Percentiles rank a stretch among this genome's conserved stretches.
Conservation (phyloP, 2,888 invertebrate species). For the Smittia sp. region DNA sequence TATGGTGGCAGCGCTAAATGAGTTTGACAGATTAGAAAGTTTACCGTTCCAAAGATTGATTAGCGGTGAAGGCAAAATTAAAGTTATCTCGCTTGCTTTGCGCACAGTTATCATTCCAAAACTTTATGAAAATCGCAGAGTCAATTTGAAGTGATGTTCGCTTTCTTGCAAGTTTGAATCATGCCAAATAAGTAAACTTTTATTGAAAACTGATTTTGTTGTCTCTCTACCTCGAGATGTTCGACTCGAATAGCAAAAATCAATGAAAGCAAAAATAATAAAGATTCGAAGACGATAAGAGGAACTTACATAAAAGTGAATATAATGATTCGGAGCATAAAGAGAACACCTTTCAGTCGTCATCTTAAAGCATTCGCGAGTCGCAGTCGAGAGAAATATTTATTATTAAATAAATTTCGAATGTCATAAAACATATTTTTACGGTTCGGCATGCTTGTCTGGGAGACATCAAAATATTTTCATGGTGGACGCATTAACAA, state of each 20-base stretch:
- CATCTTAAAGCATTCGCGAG: not conserved
- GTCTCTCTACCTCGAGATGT: not conserved
- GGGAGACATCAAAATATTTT: constrained; percentile 41
- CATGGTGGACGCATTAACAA: constrained; percentile 41
- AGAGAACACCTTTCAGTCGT: constrained; percentile 39
- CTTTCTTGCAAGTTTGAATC: too few species aligned
- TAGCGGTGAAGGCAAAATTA: constrained; percentile 30
- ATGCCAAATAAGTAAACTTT: not conserved
- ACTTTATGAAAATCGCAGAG: not conserved
- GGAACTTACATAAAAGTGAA: constrained; percentile 17
- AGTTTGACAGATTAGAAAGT: constrained; percentile 39
- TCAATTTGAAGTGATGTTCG: too few species aligned
- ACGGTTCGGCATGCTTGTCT: constrained; percentile 38
- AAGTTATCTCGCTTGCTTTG: not conserved
- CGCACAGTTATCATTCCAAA: not conserved
- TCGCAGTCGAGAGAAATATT: not conserved
- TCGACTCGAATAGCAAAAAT: not conserved
- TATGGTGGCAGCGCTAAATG: constrained; percentile 33
- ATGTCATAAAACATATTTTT: constrained; percentile 38
- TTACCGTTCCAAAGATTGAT: constrained; percentile 30
- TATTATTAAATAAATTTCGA: constrained; percentile 39
- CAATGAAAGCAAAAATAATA: not conserved
- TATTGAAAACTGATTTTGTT: not conserved
- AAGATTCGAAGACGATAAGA: constrained; percentile 19
- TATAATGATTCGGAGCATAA: constrained; percentile 35